These are phyloP conservation scores for Parasteatoda lunata DNA, from an alignment of 2,888 invertebrate genomes.

Conservation along the genomic window DNA sequence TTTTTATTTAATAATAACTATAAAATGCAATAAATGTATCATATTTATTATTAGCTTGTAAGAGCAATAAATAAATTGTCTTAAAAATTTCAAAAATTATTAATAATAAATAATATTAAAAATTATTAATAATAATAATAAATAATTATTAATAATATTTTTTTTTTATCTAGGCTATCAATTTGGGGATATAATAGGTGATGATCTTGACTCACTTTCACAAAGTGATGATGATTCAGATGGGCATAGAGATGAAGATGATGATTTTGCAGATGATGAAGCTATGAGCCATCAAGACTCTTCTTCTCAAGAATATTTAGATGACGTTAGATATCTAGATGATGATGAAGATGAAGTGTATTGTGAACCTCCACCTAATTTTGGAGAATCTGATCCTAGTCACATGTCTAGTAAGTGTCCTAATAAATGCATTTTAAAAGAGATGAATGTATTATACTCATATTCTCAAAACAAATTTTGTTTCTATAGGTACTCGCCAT, in stretches of 20 bases:
- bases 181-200: slow-evolving; percentile 68
- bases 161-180: slow-evolving; percentile 53
- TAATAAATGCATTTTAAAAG: background rate
- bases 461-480: background rate
- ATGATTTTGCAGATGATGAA: slow-evolving; percentile 79
- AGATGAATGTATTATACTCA: background rate
- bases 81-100: too few relatives aligned
- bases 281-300: slow-evolving; percentile 71
- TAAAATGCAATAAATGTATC: too few relatives aligned
- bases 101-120: too few relatives aligned
- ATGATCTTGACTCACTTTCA: slow-evolving; percentile 69
- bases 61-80: too few relatives aligned
- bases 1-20: too few relatives aligned
- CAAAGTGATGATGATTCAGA: slow-evolving; percentile 69
- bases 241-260: slow-evolving; percentile 71
- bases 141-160: too few relatives aligned
- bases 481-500: slow-evolving; percentile 54
- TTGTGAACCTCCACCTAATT: slow-evolving; percentile 67
- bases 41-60: too few relatives aligned
- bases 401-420: slow-evolving; percentile 52
- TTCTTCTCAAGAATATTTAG: slow-evolving; percentile 69
- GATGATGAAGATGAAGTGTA: slow-evolving; percentile 68
- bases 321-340: slow-evolving; percentile 68
- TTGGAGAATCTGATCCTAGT: slow-evolving; percentile 65
- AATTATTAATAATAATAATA: too few relatives aligned